Evolutionary conservation across 2,888 invertebrate genomes (phyloP), one percentile per base, ranked within the genome.

Genomic region (Dasypogon diadema): DNA sequence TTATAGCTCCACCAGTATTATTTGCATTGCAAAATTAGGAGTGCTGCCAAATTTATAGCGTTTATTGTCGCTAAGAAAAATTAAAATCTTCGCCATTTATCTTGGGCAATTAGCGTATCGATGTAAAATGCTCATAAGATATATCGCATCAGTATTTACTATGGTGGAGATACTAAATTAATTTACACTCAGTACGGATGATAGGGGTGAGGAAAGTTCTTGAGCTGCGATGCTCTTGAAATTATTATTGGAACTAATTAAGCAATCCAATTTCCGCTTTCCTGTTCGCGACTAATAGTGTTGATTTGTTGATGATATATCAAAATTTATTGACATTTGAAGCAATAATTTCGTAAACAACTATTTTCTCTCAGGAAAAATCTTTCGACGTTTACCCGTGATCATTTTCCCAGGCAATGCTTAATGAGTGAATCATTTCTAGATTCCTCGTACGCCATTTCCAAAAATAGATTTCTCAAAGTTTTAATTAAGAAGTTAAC

Each of bases 61-160:
- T 22, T 46, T 60, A 42, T 48, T 74, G 58, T 58, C 26, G 46
- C 60, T 60, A 60, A 30, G 74, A 30, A 74, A 74, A 74, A 48
- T 68, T 68, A 48, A 68, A 68, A 26, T 48, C 46, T 26, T 26
- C 22, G 26, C 24, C 46, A 68, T 48, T 48, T 26, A 68, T 68
- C 65, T 68, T 48, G 14, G 65, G 65, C 65, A 68, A 68, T 68
- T 68, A 68, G 65, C 65, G 65, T 16, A 68, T 68, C 65, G 18
- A 48, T 68, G 48, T 24, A 48, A 68, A 68, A 46, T 48, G 26
- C 48, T 42, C 26, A 48, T 18, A 48, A 68, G 21, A 24, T 60
- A 18, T 51, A 60, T 37, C 34, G 60, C 34, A 37, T 21, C 42
- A 12, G n/a, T n/a, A n/a, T n/a, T 12, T 12, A 12, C 42, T 42